Evolutionary conservation across 2,888 invertebrate genomes (phyloP).

Genomic region (Archips crataeganus): DNA sequence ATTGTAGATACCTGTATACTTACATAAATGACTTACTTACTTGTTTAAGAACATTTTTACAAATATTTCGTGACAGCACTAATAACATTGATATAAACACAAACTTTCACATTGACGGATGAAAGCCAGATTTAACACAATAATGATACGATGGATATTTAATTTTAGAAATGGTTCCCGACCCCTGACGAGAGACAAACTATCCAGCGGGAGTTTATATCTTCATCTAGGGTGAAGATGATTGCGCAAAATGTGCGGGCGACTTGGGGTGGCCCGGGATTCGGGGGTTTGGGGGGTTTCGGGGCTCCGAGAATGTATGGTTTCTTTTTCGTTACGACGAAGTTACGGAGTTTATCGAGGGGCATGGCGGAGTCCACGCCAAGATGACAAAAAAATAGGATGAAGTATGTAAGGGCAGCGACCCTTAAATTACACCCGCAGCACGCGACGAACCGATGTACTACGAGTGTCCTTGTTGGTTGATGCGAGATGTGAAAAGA

Average conservation of each 20-base stretch:
- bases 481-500: too few relatives aligned
- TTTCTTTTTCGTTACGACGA: constrained; percentile 1
- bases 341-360: background rate
- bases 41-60: too few relatives aligned
- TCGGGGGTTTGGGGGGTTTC: constrained; percentile 37
- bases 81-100: background rate
- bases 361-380: too few relatives aligned
- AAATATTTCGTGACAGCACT: too few relatives aligned
- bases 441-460: too few relatives aligned
- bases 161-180: constrained; percentile 51
- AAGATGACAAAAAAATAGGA: too few relatives aligned
- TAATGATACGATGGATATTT: background rate
- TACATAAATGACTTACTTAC: too few relatives aligned
- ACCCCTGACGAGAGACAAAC: constrained; percentile 54
- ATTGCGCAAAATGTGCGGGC: constrained; percentile 64
- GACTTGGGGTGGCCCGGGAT: background rate
- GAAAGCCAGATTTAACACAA: background rate
- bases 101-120: background rate
- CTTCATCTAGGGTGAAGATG: constrained; percentile 83
- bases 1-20: too few relatives aligned
- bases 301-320: constrained; percentile 41
- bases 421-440: too few relatives aligned
- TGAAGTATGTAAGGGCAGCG: too few relatives aligned
- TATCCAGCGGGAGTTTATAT: constrained; percentile 74
- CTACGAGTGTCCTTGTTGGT: too few relatives aligned